Base-by-base conservation (phyloP, 2,888 invertebrate genomes). In the Mesoligia furuncula region DNA sequence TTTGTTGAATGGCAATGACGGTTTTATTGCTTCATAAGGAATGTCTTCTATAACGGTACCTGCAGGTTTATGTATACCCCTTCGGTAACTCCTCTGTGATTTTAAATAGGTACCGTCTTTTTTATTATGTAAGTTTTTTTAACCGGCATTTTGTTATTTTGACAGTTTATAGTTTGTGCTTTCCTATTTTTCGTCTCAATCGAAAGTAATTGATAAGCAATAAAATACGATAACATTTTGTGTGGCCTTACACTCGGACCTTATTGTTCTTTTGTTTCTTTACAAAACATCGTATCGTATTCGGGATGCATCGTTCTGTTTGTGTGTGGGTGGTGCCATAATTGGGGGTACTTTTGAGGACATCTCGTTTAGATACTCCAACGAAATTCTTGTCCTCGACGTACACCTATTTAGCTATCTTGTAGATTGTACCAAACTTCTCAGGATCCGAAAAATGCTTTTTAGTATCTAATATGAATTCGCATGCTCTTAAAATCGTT, bases 1-100 rank as follows among this genome's bases (percentile, higher is more conserved):
- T 95, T 94, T 93, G 89, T 94, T 90, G 90, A 91, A 91, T 91
- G 89, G 86, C 85, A 89, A 85, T 81, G 87, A 88, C 85, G 83
- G 84, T 91, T 90, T 91, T 89, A 88, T 88, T 87, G 83, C 89
- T 88, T 83, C 76, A 87, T 87, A 88, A 85, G 88, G 88, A 90
- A 92, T 91, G 90, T 87, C 86, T 91, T 88, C 85, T 72, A 80
- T 88, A 85, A 88, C 89, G 87, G 88, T 87, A 89, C 80, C 66
- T 24, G 51, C 51, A 24, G 66, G 72, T 73, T 80, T 73, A 71
- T 70, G 39, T 72, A 36, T 72, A 57, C 51, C 20, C 72, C 83
- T 87, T 87, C 77, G 81, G 77, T 82, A 73, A 69, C 39, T 69
- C 48, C 61, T 72, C 76, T 64, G 45, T 66, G 66, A 75, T 77